Evolutionary conservation across 2,113 vertebrate species (phyloP).

Genomic region (Dasypus novemcinctus): DNA sequence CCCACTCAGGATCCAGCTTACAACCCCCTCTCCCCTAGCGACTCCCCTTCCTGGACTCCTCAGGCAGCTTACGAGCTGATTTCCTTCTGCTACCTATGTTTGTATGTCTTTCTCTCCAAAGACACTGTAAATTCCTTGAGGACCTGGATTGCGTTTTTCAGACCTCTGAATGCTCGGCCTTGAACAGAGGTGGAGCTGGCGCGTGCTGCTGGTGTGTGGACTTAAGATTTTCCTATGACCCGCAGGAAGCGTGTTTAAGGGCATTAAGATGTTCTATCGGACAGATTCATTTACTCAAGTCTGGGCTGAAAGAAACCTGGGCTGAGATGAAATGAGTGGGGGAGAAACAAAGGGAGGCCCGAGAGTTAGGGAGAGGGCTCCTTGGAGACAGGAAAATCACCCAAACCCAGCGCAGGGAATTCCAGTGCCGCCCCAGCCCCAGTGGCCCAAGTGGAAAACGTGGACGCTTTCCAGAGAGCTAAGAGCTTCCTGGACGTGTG

Average conservation of each 20-base stretch:
- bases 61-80: fast-evolving
- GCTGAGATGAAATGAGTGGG: background rate
- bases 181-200: no score
- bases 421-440: background rate
- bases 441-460: fast-evolving
- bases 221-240: background rate
- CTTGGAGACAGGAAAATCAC: background rate
- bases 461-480: fast-evolving
- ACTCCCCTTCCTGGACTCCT: no score
- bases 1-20: background rate
- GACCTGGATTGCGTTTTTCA: background rate
- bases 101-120: background rate
- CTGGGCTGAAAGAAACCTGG: background rate
- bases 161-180: background rate
- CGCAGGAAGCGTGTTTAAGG: background rate
- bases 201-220: no score
- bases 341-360: background rate
- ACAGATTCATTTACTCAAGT: background rate
- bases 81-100: no score
- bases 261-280: fast-evolving
- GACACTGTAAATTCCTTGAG: slow-evolving; percentile 59
- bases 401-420: no score
- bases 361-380: background rate
- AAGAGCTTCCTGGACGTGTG: background rate
- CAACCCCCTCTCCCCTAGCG: fast-evolving